Percentiles rank a stretch among this genome's conserved stretches.
Conservation (phyloP, 1,140 invertebrate genomes). For the Heliconius melpomene region DNA sequence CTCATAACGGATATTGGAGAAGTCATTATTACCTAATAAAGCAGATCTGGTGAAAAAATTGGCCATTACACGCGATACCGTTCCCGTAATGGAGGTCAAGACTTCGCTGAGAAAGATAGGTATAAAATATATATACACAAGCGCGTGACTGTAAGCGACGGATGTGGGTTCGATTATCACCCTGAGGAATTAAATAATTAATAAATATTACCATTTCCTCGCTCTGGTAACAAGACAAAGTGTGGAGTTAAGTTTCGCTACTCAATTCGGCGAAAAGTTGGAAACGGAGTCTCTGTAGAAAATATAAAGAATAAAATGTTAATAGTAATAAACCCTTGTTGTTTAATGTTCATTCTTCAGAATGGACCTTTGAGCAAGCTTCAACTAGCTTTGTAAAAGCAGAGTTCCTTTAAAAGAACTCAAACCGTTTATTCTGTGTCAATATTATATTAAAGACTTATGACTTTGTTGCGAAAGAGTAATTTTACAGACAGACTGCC, state of each 20-base stretch:
- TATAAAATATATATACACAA: neutral
- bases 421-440: neutral
- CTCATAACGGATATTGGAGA: slow-evolving; percentile 30
- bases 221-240: neutral
- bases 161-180: too few relatives aligned
- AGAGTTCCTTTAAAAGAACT: slow-evolving; percentile 1
- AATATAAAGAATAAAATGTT: too few relatives aligned
- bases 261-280: neutral
- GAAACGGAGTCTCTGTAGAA: neutral
- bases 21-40: slow-evolving; percentile 28
- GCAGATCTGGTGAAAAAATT: slow-evolving; percentile 12
- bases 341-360: neutral
- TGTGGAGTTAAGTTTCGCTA: too few relatives aligned
- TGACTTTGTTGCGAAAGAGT: neutral
- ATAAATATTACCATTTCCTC: too few relatives aligned
- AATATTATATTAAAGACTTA: neutral
- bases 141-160: too few relatives aligned
- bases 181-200: too few relatives aligned
- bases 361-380: neutral
- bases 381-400: neutral
- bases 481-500: neutral
- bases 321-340: neutral
- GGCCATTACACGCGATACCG: slow-evolving; percentile 13
- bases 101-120: neutral
- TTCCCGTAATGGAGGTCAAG: slow-evolving; percentile 7